phyloP scores from a whole-genome alignment of 2,888 invertebrate species.

The Acrobeloides nanus region DNA sequence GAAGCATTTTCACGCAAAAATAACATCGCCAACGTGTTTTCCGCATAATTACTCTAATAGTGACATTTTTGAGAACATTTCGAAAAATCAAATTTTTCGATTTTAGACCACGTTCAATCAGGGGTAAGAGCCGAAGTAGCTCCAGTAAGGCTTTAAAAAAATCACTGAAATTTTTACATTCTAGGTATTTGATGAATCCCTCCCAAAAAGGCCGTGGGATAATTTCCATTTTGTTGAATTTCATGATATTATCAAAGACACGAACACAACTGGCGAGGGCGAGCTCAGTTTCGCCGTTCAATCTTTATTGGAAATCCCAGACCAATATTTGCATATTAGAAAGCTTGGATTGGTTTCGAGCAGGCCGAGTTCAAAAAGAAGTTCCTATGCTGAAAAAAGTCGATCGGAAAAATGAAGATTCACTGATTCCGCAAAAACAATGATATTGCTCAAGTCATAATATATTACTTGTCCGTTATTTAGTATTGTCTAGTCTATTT shows the following conservation, averaged over 20 bases:
- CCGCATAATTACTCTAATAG: too few relatives aligned
- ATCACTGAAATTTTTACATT: slow-evolving; percentile 4
- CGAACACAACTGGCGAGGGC: slow-evolving; percentile 26
- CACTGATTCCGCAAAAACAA: background rate
- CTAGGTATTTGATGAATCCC: slow-evolving; percentile 58
- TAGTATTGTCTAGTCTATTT: too few relatives aligned
- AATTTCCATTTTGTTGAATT: slow-evolving; percentile 61
- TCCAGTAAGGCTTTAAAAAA: too few relatives aligned
- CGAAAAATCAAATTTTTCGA: too few relatives aligned
- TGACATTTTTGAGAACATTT: too few relatives aligned
- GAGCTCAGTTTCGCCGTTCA: slow-evolving; percentile 57
- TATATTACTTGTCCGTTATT: too few relatives aligned
- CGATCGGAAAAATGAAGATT: background rate
- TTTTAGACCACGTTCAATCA: too few relatives aligned
- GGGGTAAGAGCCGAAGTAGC: too few relatives aligned
- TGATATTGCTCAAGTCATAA: too few relatives aligned
- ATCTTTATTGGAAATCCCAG: slow-evolving; percentile 27
- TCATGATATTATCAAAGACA: slow-evolving; percentile 52
- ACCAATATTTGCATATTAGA: slow-evolving; percentile 18
- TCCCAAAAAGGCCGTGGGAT: slow-evolving; percentile 59
- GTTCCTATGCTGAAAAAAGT: background rate
- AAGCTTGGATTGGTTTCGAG: slow-evolving; percentile 12
- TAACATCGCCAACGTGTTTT: too few relatives aligned
- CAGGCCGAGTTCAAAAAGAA: slow-evolving; percentile 1
- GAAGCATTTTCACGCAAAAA: too few relatives aligned